Conservation (phyloP, 2,113 vertebrate species). For the Erythrolamprus reginae region DNA sequence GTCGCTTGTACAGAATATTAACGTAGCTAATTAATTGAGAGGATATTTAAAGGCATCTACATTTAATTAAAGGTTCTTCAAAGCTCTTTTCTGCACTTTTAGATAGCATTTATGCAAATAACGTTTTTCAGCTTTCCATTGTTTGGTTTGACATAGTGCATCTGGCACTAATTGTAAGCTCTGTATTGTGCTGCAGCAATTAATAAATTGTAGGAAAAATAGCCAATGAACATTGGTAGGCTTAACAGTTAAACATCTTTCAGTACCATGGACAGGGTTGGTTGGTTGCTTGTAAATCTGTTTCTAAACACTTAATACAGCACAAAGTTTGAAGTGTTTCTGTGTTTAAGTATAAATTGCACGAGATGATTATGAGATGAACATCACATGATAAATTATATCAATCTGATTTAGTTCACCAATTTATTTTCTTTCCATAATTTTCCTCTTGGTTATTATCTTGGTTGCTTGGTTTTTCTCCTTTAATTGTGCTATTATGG, state of each 20-base stretch:
- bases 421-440: not conserved
- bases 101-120: not conserved
- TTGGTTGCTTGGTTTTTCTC: not conserved
- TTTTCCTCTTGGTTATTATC: not conserved
- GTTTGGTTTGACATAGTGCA: not conserved
- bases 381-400: not conserved
- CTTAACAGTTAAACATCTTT: not conserved
- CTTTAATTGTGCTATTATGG: not conserved
- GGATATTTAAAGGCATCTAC: not conserved
- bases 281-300: not conserved
- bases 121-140: not conserved
- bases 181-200: not conserved
- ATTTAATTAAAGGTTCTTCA: not conserved
- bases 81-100: not conserved
- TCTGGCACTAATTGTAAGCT: not conserved
- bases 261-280: slow-evolving; percentile 20
- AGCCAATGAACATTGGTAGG: not conserved
- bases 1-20: not conserved
- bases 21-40: not conserved
- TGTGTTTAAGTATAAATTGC: not conserved
- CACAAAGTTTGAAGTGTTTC: not conserved
- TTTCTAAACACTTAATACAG: not conserved
- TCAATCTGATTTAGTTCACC: not conserved
- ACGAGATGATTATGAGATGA: not conserved
- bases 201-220: not conserved